These are phyloP conservation scores for Jacana jacana DNA, from an alignment of 2,113 vertebrate species.

Conservation along the genomic window DNA sequence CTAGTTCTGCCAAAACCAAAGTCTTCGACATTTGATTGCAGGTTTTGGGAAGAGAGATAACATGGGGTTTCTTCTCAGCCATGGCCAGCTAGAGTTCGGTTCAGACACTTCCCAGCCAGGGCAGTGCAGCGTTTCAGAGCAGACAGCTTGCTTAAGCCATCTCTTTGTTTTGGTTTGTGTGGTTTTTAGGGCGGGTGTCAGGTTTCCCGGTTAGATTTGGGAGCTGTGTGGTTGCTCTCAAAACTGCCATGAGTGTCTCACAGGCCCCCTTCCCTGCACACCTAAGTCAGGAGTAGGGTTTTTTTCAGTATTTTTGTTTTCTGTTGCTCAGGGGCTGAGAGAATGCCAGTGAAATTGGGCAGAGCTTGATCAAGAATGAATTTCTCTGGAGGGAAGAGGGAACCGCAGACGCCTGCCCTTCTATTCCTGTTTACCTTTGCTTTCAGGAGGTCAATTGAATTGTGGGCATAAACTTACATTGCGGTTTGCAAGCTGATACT, in stretches of 20 bases:
- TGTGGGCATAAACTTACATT: slow-evolving; percentile 50
- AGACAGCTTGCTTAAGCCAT: neutral
- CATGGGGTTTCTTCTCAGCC: neutral
- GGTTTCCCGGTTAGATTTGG: neutral
- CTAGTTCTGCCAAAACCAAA: neutral
- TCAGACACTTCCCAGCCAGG: fast-evolving
- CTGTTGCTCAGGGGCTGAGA: neutral
- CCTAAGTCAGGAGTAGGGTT: neutral
- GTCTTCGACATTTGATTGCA: neutral
- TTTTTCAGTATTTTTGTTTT: neutral
- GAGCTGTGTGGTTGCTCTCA: neutral
- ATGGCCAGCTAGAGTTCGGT: neutral
- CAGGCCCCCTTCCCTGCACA: neutral
- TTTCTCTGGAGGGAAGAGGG: slow-evolving; percentile 28
- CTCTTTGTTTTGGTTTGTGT: neutral
- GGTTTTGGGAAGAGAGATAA: neutral
- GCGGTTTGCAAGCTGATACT: slow-evolving; percentile 50
- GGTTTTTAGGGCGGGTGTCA: neutral
- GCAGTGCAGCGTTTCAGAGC: neutral
- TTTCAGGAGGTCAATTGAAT: slow-evolving; percentile 54
- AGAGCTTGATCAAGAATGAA: neutral
- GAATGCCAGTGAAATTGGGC: neutral
- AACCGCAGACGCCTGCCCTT: neutral
- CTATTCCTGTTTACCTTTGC: slow-evolving; percentile 57
- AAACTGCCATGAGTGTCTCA: neutral